Base-by-base conservation (phyloP, 1,140 invertebrate species). In the Tetramorium parvispinum region DNA sequence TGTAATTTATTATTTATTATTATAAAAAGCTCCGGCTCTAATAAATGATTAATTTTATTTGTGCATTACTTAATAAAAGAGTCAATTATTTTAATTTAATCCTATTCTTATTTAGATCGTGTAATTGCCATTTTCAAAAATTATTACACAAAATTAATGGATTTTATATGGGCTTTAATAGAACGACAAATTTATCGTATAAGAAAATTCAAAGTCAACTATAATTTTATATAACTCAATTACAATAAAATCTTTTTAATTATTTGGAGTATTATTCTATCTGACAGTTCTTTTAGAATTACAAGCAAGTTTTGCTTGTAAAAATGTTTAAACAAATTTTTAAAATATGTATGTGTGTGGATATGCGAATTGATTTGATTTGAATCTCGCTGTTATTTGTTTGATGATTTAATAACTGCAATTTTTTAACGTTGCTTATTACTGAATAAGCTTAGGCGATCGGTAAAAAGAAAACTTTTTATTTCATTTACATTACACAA, bases 401-500 rank as follows among this genome's bases (percentile, higher is more conserved):
- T 65, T 66, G 7, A 66, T 66, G 18, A 40, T 46, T 68, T 13
- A 13, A 68, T 11, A n/a, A 21, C 18, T 27, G 24, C 3, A 21
- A 61, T 43, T 53, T 53, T 53, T 4, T 3, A 10, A n/a, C 51
- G 5, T 6, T 63, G 10, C 24, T 46, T 77, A 59, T 27, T 18
- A 6, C 2, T 27, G 37, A 43, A 21, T 16, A 40, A 65, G 8
- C 8, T 63, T 76, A 10, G 21, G 13, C 16, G 0, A 0, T 4
- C 37, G 13, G n/a, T 18, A 51, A 40, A n/a, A 55, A n/a, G 16
- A 13, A 18, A 7, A 66, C 5, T 49, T 77, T 55, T 66, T 40
- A 65, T 40, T n/a, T 79, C n/a, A n/a, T 55, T 79, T 79, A 13
- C 13, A 78, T 78, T 2, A 27, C 13, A 24, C 75, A 10, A 40